phyloP scores from a whole-genome alignment of 2,888 invertebrate genomes.

The Platycheirus albimanus region DNA sequence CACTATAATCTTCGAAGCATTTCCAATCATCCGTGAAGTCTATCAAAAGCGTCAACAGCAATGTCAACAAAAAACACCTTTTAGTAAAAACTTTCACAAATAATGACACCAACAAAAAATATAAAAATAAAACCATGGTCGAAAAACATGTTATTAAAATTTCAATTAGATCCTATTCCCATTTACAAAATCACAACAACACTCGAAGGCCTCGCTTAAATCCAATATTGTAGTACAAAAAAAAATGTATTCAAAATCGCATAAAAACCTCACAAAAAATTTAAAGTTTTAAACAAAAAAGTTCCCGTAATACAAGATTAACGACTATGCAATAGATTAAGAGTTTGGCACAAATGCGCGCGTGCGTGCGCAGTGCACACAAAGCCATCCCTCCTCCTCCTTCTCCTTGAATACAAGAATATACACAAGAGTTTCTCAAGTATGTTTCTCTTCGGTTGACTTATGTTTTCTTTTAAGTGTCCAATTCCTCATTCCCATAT shows the following conservation, averaged over 20 bases:
- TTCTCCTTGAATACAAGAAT: constrained; percentile 11
- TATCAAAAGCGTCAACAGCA: too few species aligned
- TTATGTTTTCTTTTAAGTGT: constrained; percentile 50
- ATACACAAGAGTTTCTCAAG: not conserved
- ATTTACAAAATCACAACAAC: not conserved
- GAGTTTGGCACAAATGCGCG: constrained; percentile 23
- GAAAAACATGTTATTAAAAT: constrained; percentile 7
- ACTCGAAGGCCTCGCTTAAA: too few species aligned
- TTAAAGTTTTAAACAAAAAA: not conserved
- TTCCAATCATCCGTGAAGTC: too few species aligned
- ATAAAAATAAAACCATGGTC: not conserved
- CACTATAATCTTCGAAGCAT: too few species aligned
- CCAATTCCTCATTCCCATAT: constrained; percentile 64
- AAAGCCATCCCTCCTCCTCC: not conserved
- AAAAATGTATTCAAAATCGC: not conserved
- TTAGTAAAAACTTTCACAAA: constrained; percentile 26
- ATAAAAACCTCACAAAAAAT: not conserved
- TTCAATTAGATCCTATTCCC: constrained; percentile 16
- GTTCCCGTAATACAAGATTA: constrained; percentile 14
- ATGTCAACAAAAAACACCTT: not conserved
- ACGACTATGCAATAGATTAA: constrained; percentile 2
- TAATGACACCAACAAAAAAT: not conserved
- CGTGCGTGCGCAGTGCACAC: too few species aligned
- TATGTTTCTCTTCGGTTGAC: constrained; percentile 34
- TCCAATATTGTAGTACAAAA: too few species aligned